Evolutionary conservation across 2,888 invertebrate genomes (phyloP).

Genomic region (Stenodema calcarata): DNA sequence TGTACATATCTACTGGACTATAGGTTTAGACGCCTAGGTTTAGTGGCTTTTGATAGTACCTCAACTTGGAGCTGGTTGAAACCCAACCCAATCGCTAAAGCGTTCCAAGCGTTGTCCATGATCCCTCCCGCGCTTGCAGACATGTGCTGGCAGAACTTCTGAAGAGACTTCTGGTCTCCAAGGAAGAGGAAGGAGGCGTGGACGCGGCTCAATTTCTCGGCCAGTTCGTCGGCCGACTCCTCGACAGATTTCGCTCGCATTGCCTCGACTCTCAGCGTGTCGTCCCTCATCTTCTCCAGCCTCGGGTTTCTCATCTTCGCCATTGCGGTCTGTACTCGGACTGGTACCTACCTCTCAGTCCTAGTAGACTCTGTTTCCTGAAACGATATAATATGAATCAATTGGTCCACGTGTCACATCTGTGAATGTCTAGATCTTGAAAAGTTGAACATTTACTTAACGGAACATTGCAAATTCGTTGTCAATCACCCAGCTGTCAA

Average conservation of each 20-base stretch:
- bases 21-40: too few species aligned
- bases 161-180: neutral
- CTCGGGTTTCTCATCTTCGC: neutral
- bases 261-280: neutral
- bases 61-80: conserved; percentile 8
- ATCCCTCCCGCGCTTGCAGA: conserved; percentile 42
- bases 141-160: conserved; percentile 41
- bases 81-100: conserved; percentile 29
- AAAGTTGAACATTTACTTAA: too few species aligned
- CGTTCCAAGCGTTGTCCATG: conserved; percentile 49
- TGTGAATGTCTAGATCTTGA: too few species aligned
- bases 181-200: conserved; percentile 32
- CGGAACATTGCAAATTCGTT: too few species aligned
- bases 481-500: too few species aligned
- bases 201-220: neutral
- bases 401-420: too few species aligned
- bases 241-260: neutral
- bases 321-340: neutral
- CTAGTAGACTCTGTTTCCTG: too few species aligned
- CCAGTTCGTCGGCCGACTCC: conserved; percentile 30
- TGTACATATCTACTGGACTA: too few species aligned
- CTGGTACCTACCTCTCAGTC: neutral
- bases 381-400: too few species aligned
- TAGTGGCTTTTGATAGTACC: too few species aligned
- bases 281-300: neutral